phyloP scores from a whole-genome alignment of 2,113 vertebrate genomes.

The Poecile atricapillus region DNA sequence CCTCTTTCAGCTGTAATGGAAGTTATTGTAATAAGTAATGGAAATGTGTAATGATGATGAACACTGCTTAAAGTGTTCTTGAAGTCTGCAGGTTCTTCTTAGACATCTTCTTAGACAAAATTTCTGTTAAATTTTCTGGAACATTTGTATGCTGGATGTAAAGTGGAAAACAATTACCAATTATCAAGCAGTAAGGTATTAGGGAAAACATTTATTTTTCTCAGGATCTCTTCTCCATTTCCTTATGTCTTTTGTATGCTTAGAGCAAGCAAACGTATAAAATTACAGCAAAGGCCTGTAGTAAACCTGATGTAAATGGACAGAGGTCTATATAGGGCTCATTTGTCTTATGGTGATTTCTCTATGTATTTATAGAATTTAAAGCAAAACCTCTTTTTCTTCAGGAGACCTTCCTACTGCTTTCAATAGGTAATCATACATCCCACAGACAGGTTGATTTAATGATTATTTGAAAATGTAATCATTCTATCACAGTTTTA shows the following conservation, averaged over 20 bases:
- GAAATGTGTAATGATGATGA: background rate
- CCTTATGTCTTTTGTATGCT: background rate
- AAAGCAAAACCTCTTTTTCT: background rate
- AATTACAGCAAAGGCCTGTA: background rate
- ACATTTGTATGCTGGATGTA: background rate
- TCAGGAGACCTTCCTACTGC: background rate
- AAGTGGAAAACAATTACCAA: background rate
- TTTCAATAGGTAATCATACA: background rate
- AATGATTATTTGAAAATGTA: background rate
- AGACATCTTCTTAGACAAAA: background rate
- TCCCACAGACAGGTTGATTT: background rate
- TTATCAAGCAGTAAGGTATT: background rate
- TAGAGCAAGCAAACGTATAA: background rate
- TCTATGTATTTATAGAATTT: background rate
- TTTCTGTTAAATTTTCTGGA: background rate
- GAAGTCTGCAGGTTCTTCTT: background rate
- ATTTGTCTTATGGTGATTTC: background rate
- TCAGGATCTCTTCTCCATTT: background rate
- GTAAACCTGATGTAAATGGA: background rate
- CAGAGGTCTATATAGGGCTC: background rate
- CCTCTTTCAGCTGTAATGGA: background rate
- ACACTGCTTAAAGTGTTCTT: background rate
- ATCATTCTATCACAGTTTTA: background rate
- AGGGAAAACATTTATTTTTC: background rate
- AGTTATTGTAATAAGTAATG: background rate